phyloP scores from a whole-genome alignment of 2,797 vertebrate genomes.

The Vireo griseus region DNA sequence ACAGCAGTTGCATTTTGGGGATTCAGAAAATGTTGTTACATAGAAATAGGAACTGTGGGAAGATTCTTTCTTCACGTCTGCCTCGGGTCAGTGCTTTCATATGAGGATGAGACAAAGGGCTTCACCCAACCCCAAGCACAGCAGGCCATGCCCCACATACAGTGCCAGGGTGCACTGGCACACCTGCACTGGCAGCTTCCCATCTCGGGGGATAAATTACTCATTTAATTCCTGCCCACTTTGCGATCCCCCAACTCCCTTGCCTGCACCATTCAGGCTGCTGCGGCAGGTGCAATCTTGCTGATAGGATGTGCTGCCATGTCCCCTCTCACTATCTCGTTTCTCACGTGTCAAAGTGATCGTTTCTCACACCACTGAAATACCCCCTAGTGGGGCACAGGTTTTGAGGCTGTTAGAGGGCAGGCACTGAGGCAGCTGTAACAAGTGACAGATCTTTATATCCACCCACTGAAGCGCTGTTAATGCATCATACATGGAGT shows the following conservation, averaged over 20 bases:
- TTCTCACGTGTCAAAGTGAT: neutral
- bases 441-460: neutral
- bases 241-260: neutral
- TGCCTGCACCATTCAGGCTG: neutral
- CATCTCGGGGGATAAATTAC: neutral
- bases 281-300: neutral
- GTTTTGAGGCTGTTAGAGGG: neutral
- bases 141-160: rapidly evolving
- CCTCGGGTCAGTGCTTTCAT: neutral
- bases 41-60: neutral
- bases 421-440: neutral
- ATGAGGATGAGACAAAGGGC: neutral
- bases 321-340: neutral
- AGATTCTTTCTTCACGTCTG: neutral
- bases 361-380: neutral
- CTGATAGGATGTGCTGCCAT: neutral
- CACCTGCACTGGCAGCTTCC: neutral
- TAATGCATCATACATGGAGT: neutral
- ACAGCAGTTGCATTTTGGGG: neutral
- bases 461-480: neutral
- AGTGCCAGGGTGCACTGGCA: rapidly evolving
- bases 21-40: neutral
- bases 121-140: neutral
- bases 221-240: neutral
- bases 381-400: neutral